phyloP scores from a whole-genome alignment of 2,797 vertebrate genomes.

The Hipposideros larvatus region DNA sequence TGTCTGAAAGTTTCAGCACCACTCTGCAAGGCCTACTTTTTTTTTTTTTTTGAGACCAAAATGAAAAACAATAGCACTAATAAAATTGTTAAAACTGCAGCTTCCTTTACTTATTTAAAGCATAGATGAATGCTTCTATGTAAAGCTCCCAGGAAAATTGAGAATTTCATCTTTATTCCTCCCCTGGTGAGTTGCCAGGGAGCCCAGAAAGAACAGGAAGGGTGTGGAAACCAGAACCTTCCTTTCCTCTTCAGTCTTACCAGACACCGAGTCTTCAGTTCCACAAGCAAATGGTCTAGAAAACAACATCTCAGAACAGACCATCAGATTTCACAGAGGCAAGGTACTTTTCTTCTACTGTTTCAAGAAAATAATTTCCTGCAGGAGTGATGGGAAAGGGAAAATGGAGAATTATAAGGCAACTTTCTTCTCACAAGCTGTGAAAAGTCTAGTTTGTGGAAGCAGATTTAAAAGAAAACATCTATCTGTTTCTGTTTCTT shows the following conservation, averaged over 20 bases:
- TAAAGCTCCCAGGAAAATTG: background rate
- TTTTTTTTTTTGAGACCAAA: background rate
- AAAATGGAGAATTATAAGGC: constrained; percentile 1
- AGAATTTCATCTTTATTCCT: background rate
- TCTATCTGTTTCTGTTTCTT: constrained; percentile 62
- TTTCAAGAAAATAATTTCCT: constrained; percentile 63
- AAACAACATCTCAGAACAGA: background rate
- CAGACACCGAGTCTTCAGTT: background rate
- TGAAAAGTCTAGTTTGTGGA: constrained; percentile 33
- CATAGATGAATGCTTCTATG: fast-evolving
- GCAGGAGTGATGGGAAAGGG: background rate
- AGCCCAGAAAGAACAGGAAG: background rate
- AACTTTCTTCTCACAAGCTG: constrained; percentile 27
- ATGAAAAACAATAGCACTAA: background rate
- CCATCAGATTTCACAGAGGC: background rate
- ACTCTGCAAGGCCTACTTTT: background rate
- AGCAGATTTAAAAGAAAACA: constrained; percentile 30
- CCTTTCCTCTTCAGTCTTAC: background rate
- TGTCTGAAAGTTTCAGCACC: background rate
- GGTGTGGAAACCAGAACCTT: background rate
- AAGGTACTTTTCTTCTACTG: constrained; percentile 25
- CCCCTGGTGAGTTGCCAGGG: background rate
- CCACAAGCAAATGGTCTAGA: background rate
- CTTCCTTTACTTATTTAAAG: background rate
- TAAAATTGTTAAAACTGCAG: background rate